phyloP scores from a whole-genome alignment of 2,797 vertebrate species.

The Enteromius viviparus region DNA sequence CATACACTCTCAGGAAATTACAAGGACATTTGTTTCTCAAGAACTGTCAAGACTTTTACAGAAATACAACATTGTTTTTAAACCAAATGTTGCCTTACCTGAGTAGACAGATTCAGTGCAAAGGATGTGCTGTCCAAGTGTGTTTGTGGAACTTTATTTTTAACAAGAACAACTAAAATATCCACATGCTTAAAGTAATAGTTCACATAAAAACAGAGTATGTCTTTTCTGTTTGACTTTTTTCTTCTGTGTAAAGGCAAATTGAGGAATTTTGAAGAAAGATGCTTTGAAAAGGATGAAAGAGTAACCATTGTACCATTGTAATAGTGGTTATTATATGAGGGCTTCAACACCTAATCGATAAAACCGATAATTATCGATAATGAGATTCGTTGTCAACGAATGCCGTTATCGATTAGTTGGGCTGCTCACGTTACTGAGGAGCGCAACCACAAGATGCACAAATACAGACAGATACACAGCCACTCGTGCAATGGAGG shows the following conservation, averaged over 20 bases:
- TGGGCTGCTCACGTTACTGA: too few species aligned
- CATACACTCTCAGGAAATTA: slow-evolving; percentile 66
- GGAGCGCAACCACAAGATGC: too few species aligned
- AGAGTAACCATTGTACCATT: neutral
- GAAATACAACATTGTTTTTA: slow-evolving; percentile 17
- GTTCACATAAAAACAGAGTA: neutral
- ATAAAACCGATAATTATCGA: too few species aligned
- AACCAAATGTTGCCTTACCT: neutral
- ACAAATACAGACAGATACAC: too few species aligned
- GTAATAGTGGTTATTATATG: neutral
- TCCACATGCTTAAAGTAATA: neutral
- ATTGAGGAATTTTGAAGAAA: neutral
- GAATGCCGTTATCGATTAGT: too few species aligned
- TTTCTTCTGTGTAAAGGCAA: neutral
- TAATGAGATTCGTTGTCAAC: too few species aligned
- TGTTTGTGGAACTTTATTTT: neutral
- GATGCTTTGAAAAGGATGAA: neutral
- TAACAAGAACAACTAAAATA: neutral
- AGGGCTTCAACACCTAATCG: too few species aligned
- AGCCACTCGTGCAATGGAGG: too few species aligned
- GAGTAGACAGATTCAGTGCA: neutral
- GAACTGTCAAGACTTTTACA: slow-evolving; percentile 17
- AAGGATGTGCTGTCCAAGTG: neutral
- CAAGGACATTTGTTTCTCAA: slow-evolving; percentile 54
- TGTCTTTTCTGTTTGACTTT: neutral